Evolutionary conservation across 2,797 vertebrate species (phyloP), one percentile per base, ranked within the genome.

Genomic region (Urophycis tenuis): DNA sequence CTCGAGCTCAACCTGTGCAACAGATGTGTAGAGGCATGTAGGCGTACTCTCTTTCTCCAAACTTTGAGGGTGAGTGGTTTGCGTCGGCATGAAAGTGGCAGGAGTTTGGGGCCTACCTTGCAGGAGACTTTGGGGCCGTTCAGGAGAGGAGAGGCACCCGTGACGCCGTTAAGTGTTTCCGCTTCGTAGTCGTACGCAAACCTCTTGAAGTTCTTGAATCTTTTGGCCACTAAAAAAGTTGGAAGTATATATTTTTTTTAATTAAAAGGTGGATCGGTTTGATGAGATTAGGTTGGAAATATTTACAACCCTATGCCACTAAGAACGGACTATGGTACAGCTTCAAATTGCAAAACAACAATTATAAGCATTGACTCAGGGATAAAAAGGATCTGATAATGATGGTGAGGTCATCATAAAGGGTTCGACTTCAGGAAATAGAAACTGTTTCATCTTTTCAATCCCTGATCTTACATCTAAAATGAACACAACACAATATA

Each of bases 161-260:
- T 87, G 75, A 96, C 89, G 0, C 93, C 92, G 6, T 92, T 98
- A 49, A 94, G 88, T 12, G 91, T 93, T 82, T 95, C 95, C 1
- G 94, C 94, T 90, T 97, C 94, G 19, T 98, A 99, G 84, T 76
- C 86, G 76, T 97, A 98, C 35, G 92, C 78, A 35, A 94, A 99
- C 31, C 93, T 95, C 71, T 91, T 91, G 79, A 96, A 93, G 83
- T 91, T 94, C 84, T 94, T 97, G 90, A 95, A 98, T 81, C 93
- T 91, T 79, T 91, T 95, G 79, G 92, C 88, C 80, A 96, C 96
- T 94, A 82, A 90, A 95, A n/a, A 87, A 45, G 78, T 74, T 64
- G 32, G 19, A 72, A 22, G 25, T 25, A 25, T n/a, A n/a, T 35
- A 15, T n/a, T 25, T 29, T 73, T 82, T 29, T 49, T 0, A 79